Evolutionary conservation across 1,140 invertebrate species (phyloP), one percentile per base, ranked within the genome.

Genomic region (Sminthurides bifidus): DNA sequence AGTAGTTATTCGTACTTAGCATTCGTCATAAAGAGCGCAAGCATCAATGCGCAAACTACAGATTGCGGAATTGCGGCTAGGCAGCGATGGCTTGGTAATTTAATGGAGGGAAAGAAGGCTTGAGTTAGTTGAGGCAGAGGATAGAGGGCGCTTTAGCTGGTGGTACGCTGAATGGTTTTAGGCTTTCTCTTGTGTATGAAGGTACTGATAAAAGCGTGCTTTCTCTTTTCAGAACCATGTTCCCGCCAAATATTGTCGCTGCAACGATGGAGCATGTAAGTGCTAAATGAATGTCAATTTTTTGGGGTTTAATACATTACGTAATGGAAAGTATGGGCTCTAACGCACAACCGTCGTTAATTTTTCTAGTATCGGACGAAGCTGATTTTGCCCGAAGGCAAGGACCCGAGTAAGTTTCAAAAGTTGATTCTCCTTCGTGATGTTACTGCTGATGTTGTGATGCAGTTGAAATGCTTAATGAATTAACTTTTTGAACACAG

Each of bases 191-290:
- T n/a, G n/a, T n/a, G n/a, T n/a, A n/a, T n/a, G n/a, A n/a, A n/a
- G n/a, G n/a, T n/a, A n/a, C n/a, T n/a, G n/a, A n/a, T n/a, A n/a
- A n/a, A n/a, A n/a, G n/a, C n/a, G n/a, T n/a, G n/a, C n/a, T 27
- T 38, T 43, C 6, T 44, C 35, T 44, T 17, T 45, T 8, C 38
- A 54, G 44, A 48, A 95, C 93, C 68, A 76, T 94, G 65, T 92
- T 94, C 67, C 90, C 91, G 14, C 83, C 87, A 43, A 95, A 94
- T 74, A 75, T 95, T 27, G 77, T 90, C 31, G 82, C 92, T 72
- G 87, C 90, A 0, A 83, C 83, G 49, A 76, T 87, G 51, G 71
- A 74, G 19, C n/a, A n/a, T 37, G 56, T 58, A 50, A 44, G 26
- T 58, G 4, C 33, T 37, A 10, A 30, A 26, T 26, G 4, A 5